Evolutionary conservation across 2,113 vertebrate species (phyloP), one percentile per base, ranked within the genome.

Genomic region (Beaufortia kweichowensis): DNA sequence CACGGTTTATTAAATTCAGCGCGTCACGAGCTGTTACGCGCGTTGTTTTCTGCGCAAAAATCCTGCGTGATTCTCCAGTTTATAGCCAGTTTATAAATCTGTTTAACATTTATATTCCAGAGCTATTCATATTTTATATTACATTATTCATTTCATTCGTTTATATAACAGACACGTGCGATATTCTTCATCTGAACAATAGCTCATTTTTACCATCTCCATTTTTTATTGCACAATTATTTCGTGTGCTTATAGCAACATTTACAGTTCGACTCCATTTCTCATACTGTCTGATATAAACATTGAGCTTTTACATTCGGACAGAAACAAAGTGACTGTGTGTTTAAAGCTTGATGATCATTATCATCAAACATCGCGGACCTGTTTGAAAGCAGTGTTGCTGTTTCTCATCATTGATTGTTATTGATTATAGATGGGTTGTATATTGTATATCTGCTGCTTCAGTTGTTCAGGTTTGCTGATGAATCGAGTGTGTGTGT

Each of bases 11-110:
- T 69, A 33, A 15, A 55, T 35, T 29, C 1, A 23, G 19, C 12
- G 66, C 55, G 66, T 53, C 62, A 43, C 62, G 62, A 65, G 62
- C 46, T 68, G 66, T 69, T 19, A 35, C 67, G 48, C 67, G 24
- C 55, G 55, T 57, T 71, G 28, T 59, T 43, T 71, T 57, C 53
- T n/a, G 14, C 46, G 6, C 48, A 55, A 14, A 55, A 71, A 71
- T 33, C 53, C 2, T 12, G 7, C 3, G 10, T 10, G 31, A 5
- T 71, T 26, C 24, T 26, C 14, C 50, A 24, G 28, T 56, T 69
- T 33, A 0, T 48, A 3, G 6, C 15, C 64, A 29, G 33, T 9
- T 35, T 35, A n/a, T n/a, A n/a, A n/a, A n/a, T n/a, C n/a, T n/a
- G 64, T 29, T 68, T 67, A 11, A n/a, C 15, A 6, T 29, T 33